A percentile compares a stretch with the other conserved stretches of the same genome.
Conservation (phyloP, 2,113 vertebrate species). For the Caracal caracal region DNA sequence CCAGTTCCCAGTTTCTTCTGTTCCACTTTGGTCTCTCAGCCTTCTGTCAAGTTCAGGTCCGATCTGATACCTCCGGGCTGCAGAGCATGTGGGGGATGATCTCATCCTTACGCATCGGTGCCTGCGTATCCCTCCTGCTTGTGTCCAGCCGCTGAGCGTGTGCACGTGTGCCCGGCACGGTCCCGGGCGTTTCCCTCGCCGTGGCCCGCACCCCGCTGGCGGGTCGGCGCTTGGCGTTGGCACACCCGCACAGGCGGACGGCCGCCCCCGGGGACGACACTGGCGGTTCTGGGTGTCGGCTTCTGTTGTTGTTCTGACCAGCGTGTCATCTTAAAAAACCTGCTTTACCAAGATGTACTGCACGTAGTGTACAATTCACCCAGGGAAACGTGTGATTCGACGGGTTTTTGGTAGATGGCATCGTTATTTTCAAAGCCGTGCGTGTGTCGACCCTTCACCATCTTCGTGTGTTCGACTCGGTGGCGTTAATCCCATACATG, state of each 20-base stretch:
- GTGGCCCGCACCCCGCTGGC: fast-evolving
- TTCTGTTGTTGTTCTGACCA: background rate
- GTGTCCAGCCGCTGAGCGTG: background rate
- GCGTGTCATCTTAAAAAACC: background rate
- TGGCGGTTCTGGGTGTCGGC: fast-evolving
- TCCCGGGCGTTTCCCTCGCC: fast-evolving
- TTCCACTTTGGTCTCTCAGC: background rate
- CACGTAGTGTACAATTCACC: fast-evolving
- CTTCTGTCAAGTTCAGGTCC: background rate
- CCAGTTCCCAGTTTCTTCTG: fast-evolving
- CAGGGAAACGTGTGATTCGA: fast-evolving
- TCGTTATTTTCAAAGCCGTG: background rate
- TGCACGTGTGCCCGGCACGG: fast-evolving
- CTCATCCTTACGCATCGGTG: background rate
- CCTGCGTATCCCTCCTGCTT: fast-evolving
- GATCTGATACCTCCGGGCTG: fast-evolving
- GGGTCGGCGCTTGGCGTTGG: too few relatives aligned
- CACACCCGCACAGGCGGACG: fast-evolving
- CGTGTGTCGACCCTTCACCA: background rate
- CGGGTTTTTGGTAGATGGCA: background rate
- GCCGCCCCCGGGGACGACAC: fast-evolving
- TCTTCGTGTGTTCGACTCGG: background rate
- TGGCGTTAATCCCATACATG: background rate
- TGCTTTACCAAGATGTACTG: background rate
- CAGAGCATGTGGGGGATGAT: fast-evolving